These are phyloP conservation scores for Sciaenops ocellatus DNA, from an alignment of 2,797 vertebrate species.

Conservation along the genomic window DNA sequence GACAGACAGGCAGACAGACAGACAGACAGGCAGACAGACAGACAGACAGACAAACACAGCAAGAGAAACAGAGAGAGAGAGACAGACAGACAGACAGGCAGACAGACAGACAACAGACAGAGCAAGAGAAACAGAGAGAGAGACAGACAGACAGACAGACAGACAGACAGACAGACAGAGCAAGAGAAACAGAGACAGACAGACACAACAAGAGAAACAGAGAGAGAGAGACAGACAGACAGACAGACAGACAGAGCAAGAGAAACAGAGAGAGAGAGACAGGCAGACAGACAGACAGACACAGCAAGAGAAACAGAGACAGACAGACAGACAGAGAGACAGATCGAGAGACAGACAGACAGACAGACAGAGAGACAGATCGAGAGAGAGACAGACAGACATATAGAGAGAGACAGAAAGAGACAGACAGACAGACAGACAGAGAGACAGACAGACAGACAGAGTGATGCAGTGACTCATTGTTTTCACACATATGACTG, in stretches of 20 bases:
- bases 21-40: too few species aligned
- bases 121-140: neutral
- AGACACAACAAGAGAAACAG: too few species aligned
- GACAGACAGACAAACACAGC: too few species aligned
- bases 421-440: neutral
- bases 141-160: neutral
- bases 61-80: neutral
- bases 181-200: too few species aligned
- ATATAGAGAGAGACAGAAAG: neutral
- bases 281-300: neutral
- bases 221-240: too few species aligned
- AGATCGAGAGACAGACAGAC: too few species aligned
- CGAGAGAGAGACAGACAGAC: neutral
- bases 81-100: too few species aligned
- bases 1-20: too few species aligned
- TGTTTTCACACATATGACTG: neutral
- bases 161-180: slow-evolving; percentile 4
- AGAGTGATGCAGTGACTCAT: neutral
- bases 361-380: neutral
- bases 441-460: neutral
- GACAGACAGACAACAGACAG: neutral
- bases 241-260: too few species aligned
- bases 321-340: neutral
- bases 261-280: too few species aligned
- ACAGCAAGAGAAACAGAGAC: neutral